These are phyloP conservation scores for Calliopsis andreniformis DNA, from an alignment of 1,140 invertebrate species.

Conservation along the genomic window DNA sequence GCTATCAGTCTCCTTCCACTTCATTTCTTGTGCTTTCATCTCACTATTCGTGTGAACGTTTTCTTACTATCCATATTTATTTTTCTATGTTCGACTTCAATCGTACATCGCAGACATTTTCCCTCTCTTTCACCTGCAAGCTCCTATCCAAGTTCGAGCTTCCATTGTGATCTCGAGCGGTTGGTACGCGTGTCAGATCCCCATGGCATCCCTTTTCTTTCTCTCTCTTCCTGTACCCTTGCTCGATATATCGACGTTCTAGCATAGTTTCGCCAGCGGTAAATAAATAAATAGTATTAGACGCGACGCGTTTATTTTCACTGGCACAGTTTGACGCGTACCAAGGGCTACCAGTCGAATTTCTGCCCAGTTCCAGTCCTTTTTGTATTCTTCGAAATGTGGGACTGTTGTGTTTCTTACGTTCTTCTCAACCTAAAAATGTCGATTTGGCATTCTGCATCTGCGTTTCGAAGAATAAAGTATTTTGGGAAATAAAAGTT, in stretches of 20 bases:
- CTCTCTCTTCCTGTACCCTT: neutral
- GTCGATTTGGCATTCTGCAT: too few species aligned
- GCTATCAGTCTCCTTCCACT: neutral
- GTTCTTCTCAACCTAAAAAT: too few species aligned
- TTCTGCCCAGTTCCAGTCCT: slow-evolving; percentile 46
- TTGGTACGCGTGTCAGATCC: too few species aligned
- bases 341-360: slow-evolving; percentile 16
- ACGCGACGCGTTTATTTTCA: slow-evolving; percentile 58
- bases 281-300: slow-evolving; percentile 74
- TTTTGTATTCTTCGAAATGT: neutral
- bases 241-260: slow-evolving; percentile 28
- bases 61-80: slow-evolving; percentile 44
- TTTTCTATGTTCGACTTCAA: slow-evolving; percentile 28
- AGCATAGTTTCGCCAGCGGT: slow-evolving; percentile 29
- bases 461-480: too few species aligned
- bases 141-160: slow-evolving; percentile 46
- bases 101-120: slow-evolving; percentile 52
- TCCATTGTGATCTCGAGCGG: slow-evolving; percentile 46
- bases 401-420: neutral
- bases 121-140: slow-evolving; percentile 40
- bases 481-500: too few species aligned
- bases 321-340: neutral
- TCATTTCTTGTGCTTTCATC: neutral
- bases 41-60: neutral
- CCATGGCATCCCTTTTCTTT: neutral